Evolutionary conservation across 1,140 invertebrate genomes (phyloP).

Genomic region (Solenopsis fugax): DNA sequence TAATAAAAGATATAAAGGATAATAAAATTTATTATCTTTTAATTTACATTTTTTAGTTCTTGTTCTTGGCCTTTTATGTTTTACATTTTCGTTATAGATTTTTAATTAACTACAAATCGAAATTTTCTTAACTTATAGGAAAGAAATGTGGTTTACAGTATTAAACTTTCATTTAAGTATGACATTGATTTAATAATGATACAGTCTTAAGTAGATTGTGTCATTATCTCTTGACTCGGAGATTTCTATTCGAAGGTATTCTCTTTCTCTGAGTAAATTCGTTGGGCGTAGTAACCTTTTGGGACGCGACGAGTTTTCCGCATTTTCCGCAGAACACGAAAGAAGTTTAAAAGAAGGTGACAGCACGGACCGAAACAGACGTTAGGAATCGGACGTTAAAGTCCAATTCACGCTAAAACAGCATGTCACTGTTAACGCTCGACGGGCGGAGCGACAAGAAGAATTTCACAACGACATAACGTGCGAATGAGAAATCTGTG

Average conservation of each 20-base stretch:
- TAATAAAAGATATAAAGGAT: too few species aligned
- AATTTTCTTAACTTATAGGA: too few species aligned
- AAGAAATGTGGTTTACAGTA: neutral
- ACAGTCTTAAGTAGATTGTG: neutral
- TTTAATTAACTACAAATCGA: neutral
- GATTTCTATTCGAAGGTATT: conserved; percentile 11
- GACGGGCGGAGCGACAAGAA: conserved; percentile 21
- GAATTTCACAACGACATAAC: conserved; percentile 45
- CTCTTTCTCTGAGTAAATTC: neutral
- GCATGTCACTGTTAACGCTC: conserved; percentile 38
- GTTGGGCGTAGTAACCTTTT: conserved; percentile 7
- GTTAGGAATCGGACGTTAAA: conserved; percentile 48
- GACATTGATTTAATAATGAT: neutral
- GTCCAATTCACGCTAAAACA: conserved; percentile 47
- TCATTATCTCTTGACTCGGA: neutral
- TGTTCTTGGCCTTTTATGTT: too few species aligned
- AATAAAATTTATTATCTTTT: too few species aligned
- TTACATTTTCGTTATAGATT: neutral
- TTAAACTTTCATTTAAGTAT: neutral
- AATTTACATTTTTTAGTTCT: too few species aligned
- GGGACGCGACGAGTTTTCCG: conserved; percentile 5
- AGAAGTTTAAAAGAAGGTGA: conserved; percentile 42
- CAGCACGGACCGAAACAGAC: neutral
- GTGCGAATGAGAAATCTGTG: conserved; percentile 37
- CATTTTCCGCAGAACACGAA: conserved; percentile 29